A percentile compares a stretch with the other conserved stretches of the same genome.
phyloP scores from a whole-genome alignment of 2,113 vertebrate species.

The Cephalopterus ornatus region DNA sequence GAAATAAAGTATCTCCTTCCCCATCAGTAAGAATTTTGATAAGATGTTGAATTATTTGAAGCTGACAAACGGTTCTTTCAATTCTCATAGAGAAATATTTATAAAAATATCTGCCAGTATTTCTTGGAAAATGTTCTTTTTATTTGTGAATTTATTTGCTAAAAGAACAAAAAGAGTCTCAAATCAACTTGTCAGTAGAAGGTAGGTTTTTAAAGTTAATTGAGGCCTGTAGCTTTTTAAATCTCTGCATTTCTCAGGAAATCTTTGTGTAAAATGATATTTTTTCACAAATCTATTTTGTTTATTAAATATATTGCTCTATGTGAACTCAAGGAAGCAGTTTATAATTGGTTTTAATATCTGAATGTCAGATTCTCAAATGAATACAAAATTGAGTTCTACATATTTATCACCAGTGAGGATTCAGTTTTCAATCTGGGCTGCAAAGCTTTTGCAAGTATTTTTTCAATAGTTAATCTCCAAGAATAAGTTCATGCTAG shows the following conservation, averaged over 20 bases:
- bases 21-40: background rate
- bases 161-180: background rate
- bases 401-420: background rate
- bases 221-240: background rate
- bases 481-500: background rate
- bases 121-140: background rate
- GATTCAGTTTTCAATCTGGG: background rate
- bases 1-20: background rate
- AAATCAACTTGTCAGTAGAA: background rate
- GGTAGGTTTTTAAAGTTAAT: background rate
- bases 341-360: background rate
- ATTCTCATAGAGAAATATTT: background rate
- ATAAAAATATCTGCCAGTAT: background rate
- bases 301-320: background rate
- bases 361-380: background rate
- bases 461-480: background rate
- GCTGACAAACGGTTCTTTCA: background rate
- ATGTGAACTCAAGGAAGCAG: background rate
- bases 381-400: background rate
- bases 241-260: background rate
- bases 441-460: background rate
- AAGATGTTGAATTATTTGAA: background rate
- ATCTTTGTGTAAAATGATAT: background rate
- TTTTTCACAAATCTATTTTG: background rate
- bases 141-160: background rate